Base-by-base conservation (phyloP, 1,140 invertebrate species). In the Drosophila gunungcola region DNA sequence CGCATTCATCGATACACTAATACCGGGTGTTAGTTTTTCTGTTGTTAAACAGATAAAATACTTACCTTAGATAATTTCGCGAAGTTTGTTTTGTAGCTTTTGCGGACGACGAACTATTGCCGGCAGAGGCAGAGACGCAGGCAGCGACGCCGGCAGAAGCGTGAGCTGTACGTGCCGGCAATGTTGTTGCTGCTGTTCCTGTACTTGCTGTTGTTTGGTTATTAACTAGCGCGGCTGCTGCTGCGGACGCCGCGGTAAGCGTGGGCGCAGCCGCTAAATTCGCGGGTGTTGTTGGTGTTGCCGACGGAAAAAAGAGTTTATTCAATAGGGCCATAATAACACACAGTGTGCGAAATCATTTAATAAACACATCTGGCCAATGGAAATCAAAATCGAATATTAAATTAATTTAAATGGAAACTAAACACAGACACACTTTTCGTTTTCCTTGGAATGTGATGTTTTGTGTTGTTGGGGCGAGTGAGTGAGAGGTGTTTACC, bases 21-120 rank as follows among this genome's bases (percentile, higher is more conserved):
- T 63, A 63, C 70, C 69, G 41, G 70, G 70, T 68, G 54, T 64
- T 76, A 76, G 56, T 55, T 36, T 60, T 34, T 25, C 36, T 52
- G 49, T 52, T 46, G 49, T 56, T 36, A 62, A 49, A 41, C 57
- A 73, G 62, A 79, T 48, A 73, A 76, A 56, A 56, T 67, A 91
- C 90, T 91, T 90, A 92, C 91, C 91, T 92, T 86, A 92, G 85
- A 91, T 92, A 92, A 80, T 92, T 91, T 84, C 91, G 90, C 64
- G 91, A 91, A 77, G 91, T 88, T 88, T 89, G 84, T 76, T 76
- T 76, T 63, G 84, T 80, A 77, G 83, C 67, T 88, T 85, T 85
- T 74, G 78, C 81, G 82, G 81, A 86, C 81, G 81, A 81, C 81
- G 81, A 85, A 85, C 81, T 85, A 81, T 85, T 85, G 60, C 78